Evolutionary conservation across 2,113 vertebrate species (phyloP).

Genomic region (Phrynosoma platyrhinos): DNA sequence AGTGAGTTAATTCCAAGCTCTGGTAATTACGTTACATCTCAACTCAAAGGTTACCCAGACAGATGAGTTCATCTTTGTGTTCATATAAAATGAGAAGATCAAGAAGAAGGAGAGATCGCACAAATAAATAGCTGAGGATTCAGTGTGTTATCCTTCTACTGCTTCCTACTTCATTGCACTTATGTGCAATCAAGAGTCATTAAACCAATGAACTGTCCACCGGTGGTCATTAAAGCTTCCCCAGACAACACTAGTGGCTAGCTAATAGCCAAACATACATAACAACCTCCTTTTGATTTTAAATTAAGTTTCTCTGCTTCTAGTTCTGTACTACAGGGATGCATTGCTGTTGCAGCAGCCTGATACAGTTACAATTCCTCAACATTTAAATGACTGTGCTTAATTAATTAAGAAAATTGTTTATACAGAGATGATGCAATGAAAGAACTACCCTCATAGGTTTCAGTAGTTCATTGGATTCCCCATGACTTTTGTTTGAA

Average conservation of each 20-base stretch:
- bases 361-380: background rate
- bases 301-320: conserved; percentile 2
- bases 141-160: background rate
- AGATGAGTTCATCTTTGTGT: background rate
- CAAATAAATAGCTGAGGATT: conserved; percentile 9
- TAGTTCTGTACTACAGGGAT: background rate
- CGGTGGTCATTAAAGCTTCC: conserved; percentile 23
- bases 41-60: background rate
- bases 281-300: conserved; percentile 21
- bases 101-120: background rate
- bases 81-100: background rate
- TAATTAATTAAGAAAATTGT: conserved; percentile 32
- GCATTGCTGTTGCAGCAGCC: background rate
- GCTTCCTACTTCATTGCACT: background rate
- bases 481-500: background rate
- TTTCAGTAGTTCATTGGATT: background rate
- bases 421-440: background rate
- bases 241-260: background rate
- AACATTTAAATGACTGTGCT: conserved; percentile 4
- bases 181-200: conserved; percentile 7
- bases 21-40: background rate
- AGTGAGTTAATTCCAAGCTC: no score
- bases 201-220: conserved; percentile 26
- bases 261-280: conserved; percentile 11
- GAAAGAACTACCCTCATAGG: conserved; percentile 3